Percentiles rank a stretch among this genome's conserved stretches.
phyloP scores from a whole-genome alignment of 2,797 vertebrate species.

The Podarcis lilfordi region DNA sequence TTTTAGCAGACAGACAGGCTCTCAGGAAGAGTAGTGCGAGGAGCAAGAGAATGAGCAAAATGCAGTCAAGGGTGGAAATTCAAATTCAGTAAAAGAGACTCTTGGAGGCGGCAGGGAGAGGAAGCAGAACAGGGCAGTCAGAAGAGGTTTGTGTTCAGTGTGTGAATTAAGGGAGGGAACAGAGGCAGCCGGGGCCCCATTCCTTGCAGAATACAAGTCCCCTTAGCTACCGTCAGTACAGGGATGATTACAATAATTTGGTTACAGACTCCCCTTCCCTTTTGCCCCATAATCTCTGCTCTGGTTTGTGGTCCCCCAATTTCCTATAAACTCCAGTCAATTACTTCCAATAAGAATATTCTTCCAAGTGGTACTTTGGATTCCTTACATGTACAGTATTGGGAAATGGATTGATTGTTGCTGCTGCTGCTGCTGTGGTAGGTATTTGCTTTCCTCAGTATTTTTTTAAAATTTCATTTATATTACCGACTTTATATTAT shows the following conservation, averaged over 20 bases:
- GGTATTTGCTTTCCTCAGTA: no score
- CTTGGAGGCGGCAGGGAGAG: not conserved
- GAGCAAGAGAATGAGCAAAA: not conserved
- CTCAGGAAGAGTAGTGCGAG: accelerated
- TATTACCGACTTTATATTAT: no score
- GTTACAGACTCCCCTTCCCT: not conserved
- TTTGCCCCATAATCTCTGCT: not conserved
- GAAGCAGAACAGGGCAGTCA: not conserved
- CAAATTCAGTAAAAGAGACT: not conserved
- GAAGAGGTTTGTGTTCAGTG: not conserved
- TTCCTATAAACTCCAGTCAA: not conserved
- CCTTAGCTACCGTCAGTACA: not conserved
- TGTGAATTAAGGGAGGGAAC: no score
- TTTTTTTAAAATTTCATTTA: no score
- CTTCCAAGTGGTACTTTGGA: not conserved
- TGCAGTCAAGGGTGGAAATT: not conserved
- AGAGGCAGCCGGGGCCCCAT: not conserved
- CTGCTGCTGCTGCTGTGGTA: not conserved
- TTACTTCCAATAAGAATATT: not conserved
- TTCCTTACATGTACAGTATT: no score
- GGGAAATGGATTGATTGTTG: no score
- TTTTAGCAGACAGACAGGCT: accelerated
- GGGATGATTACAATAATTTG: no score
- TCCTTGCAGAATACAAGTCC: not conserved
- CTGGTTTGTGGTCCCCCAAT: not conserved